Conservation (phyloP, 2,888 invertebrate species). For the Euphydryas editha region DNA sequence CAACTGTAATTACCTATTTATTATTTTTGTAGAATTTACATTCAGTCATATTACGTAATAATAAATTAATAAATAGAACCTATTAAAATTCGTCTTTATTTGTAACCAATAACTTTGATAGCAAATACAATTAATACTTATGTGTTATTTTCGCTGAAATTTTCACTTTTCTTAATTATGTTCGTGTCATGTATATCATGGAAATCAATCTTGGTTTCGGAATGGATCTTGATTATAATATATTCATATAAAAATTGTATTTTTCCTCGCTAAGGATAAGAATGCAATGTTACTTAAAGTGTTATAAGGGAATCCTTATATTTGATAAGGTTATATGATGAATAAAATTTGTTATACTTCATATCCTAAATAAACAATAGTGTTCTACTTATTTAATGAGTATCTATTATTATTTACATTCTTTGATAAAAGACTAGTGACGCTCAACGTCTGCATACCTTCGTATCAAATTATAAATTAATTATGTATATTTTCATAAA, state of each 20-base stretch:
- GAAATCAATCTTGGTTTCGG: background rate
- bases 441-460: constrained; percentile 46
- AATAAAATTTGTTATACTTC: constrained; percentile 64
- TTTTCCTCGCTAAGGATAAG: constrained; percentile 3
- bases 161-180: background rate
- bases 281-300: constrained; percentile 8
- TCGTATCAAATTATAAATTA: constrained; percentile 30
- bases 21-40: too few species aligned
- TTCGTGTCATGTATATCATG: background rate
- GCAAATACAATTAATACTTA: background rate
- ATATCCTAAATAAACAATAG: constrained; percentile 68
- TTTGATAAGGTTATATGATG: constrained; percentile 48
- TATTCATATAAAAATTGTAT: constrained; percentile 3
- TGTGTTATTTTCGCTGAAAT: background rate
- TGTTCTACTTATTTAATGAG: constrained; percentile 78
- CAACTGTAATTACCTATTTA: too few species aligned
- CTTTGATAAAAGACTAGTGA: constrained; percentile 76
- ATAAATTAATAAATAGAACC: too few species aligned
- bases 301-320: constrained; percentile 3
- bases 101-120: background rate
- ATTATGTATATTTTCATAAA: constrained; percentile 24
- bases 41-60: too few species aligned
- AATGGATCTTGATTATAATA: constrained; percentile 5
- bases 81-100: background rate
- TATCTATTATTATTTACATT: constrained; percentile 81